Conservation (phyloP, 2,113 vertebrate genomes). For the Prinia subflava region DNA sequence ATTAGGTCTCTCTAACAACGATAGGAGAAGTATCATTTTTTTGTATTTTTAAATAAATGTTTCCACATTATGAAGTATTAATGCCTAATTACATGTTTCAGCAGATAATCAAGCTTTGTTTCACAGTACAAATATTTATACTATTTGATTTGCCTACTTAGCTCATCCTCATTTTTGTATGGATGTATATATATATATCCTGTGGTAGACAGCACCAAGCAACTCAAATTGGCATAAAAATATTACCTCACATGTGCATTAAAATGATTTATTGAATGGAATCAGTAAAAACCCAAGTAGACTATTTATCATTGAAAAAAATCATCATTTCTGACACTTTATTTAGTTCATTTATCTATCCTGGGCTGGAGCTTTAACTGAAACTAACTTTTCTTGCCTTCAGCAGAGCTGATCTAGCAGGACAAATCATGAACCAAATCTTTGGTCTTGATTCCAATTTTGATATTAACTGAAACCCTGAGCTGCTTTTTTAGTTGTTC, state of each 20-base stretch:
- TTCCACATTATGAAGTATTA: neutral
- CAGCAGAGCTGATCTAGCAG: neutral
- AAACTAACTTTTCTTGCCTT: neutral
- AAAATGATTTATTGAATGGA: slow-evolving; percentile 3
- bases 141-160: neutral
- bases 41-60: neutral
- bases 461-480: neutral
- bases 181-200: neutral
- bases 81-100: neutral
- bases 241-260: neutral
- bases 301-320: neutral
- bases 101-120: neutral
- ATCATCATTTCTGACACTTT: neutral
- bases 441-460: neutral
- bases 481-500: neutral
- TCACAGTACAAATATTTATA: neutral
- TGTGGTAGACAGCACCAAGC: neutral
- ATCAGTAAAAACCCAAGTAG: neutral
- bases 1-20: neutral
- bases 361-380: neutral
- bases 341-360: neutral
- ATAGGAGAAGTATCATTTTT: neutral
- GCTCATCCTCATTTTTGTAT: neutral
- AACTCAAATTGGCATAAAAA: neutral
- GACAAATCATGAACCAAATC: neutral